Evolutionary conservation across 2,797 vertebrate genomes (phyloP).

Genomic region (Diplodus sargus): DNA sequence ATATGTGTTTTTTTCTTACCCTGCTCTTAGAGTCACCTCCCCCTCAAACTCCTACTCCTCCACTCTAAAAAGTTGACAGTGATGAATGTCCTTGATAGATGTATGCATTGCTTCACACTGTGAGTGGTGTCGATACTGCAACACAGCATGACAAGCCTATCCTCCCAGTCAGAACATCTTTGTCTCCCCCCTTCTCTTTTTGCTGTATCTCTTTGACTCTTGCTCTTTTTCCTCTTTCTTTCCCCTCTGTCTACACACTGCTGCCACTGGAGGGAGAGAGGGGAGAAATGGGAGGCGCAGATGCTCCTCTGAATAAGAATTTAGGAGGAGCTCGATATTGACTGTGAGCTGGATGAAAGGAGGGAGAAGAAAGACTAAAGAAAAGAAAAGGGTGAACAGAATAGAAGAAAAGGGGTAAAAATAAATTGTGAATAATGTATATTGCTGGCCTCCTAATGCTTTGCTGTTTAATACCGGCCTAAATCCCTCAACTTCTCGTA

Average conservation of each 20-base stretch:
- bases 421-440: constrained; percentile 85
- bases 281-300: constrained; percentile 46
- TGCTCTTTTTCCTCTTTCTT: constrained; percentile 9
- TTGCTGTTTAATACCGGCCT: constrained; percentile 84
- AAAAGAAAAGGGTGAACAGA: constrained; percentile 69
- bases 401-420: constrained; percentile 73
- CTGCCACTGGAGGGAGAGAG: not conserved
- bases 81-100: constrained; percentile 42
- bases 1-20: not conserved
- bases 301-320: constrained; percentile 59
- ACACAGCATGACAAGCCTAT: constrained; percentile 26
- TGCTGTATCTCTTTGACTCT: constrained; percentile 22
- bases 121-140: constrained; percentile 40
- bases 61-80: constrained; percentile 37
- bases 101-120: constrained; percentile 19
- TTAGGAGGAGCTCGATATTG: constrained; percentile 64
- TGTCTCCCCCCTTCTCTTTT: constrained; percentile 15
- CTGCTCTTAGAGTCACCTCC: constrained; percentile 9
- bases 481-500: constrained; percentile 88
- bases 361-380: constrained; percentile 60
- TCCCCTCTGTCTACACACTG: constrained; percentile 13
- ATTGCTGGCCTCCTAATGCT: constrained; percentile 80
- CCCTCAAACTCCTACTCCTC: not conserved
- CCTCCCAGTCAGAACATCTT: constrained; percentile 23
- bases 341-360: constrained; percentile 72